Conservation (phyloP, 2,113 vertebrate species). For the Daboia siamensis region DNA sequence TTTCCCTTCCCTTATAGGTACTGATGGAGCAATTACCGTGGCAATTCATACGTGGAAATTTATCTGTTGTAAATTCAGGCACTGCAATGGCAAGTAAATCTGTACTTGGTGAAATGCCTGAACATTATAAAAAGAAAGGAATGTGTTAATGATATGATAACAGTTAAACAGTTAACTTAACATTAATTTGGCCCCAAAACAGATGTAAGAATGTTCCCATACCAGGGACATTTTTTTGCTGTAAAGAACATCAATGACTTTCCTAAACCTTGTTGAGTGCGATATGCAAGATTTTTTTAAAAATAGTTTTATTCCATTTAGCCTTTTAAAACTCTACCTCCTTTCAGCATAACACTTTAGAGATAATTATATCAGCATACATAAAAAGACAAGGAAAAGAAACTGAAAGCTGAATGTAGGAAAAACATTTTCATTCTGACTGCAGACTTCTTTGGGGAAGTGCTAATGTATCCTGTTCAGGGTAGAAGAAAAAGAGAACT, state of each 20-base stretch:
- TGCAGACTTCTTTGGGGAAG: slow-evolving; percentile 27
- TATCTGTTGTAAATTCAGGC: not conserved
- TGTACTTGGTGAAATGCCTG: not conserved
- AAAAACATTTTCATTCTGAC: slow-evolving; percentile 55
- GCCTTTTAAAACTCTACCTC: not conserved
- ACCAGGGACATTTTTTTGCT: too few species aligned
- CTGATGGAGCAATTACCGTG: not conserved
- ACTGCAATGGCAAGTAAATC: not conserved
- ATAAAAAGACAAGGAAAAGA: slow-evolving; percentile 24
- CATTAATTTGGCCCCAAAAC: not conserved
- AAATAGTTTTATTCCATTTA: not conserved
- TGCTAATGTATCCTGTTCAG: slow-evolving; percentile 27
- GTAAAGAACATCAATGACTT: not conserved
- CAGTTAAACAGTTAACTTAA: not conserved
- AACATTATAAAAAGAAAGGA: not conserved
- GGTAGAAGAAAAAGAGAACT: not conserved
- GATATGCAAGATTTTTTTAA: not conserved
- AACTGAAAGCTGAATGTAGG: slow-evolving; percentile 48
- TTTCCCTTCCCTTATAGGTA: not conserved
- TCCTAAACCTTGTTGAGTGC: not conserved
- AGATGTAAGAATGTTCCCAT: not conserved
- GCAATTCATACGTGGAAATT: not conserved
- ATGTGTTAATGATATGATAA: not conserved
- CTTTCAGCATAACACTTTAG: slow-evolving; percentile 23
- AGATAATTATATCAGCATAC: slow-evolving; percentile 22